Conservation (phyloP, 2,797 vertebrate genomes). For the Xenentodon cancila region DNA sequence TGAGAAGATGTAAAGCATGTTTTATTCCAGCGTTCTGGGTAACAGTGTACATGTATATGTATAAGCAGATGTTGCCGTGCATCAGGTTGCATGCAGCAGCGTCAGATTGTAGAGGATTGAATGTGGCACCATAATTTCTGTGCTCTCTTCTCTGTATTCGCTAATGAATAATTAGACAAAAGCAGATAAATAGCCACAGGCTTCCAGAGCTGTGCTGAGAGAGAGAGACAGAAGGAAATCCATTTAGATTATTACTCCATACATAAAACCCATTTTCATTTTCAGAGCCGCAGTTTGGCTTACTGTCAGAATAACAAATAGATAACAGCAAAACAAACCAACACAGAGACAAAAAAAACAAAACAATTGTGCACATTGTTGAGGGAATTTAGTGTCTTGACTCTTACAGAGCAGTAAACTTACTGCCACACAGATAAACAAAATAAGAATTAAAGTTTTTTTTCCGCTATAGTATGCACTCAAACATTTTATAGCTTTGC, state of each 20-base stretch:
- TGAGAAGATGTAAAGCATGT: too few relatives aligned
- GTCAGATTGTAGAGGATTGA: conserved; percentile 14
- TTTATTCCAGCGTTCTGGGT: too few relatives aligned
- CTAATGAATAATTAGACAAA: conserved; percentile 85
- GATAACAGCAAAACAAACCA: conserved; percentile 77
- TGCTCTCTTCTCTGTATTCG: conserved; percentile 65
- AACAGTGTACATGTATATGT: too few relatives aligned
- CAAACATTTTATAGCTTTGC: conserved; percentile 30
- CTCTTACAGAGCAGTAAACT: conserved; percentile 43
- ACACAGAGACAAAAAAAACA: conserved; percentile 55
- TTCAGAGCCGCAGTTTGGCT: conserved; percentile 73
- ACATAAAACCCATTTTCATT: conserved; percentile 85
- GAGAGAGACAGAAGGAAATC: conserved; percentile 64
- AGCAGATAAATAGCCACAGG: conserved; percentile 83
- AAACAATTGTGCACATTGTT: conserved; percentile 60
- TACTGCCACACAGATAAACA: conserved; percentile 26
- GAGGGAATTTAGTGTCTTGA: conserved; percentile 48
- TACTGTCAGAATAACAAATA: conserved; percentile 83
- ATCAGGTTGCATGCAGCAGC: too few relatives aligned
- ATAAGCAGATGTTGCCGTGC: too few relatives aligned
- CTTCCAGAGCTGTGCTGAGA: conserved; percentile 62
- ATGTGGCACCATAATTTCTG: conserved; percentile 53
- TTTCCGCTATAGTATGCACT: conserved; percentile 16
- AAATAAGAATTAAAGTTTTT: conserved; percentile 38
- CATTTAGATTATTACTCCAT: conserved; percentile 84